A percentile compares a stretch with the other conserved stretches of the same genome.
Evolutionary conservation across 2,797 vertebrate genomes (phyloP).

Genomic region (Pterois miles): DNA sequence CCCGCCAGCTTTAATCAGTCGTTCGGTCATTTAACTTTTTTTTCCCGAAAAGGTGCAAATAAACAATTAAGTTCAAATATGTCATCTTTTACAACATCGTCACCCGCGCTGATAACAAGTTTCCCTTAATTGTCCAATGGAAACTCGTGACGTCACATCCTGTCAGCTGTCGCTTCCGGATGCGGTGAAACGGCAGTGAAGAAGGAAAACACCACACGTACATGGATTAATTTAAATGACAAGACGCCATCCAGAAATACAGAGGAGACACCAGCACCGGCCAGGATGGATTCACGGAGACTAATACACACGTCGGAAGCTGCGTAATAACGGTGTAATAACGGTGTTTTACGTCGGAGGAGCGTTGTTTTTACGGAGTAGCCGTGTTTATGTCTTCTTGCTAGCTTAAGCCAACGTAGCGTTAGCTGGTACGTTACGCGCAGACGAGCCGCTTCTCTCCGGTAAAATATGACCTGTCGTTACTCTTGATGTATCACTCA

Average conservation of each 20-base stretch:
- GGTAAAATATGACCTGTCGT: not conserved
- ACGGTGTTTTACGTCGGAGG: not conserved
- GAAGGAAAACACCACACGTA: conserved; percentile 62
- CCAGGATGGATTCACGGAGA: not conserved
- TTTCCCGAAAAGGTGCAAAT: not conserved
- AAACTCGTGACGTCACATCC: conserved; percentile 62
- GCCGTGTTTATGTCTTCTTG: conserved; percentile 63
- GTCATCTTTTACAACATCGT: not conserved
- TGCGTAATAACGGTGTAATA: not conserved
- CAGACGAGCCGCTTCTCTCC: conserved; percentile 15
- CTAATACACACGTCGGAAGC: not conserved
- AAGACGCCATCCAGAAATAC: conserved; percentile 23
- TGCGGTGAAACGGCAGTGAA: conserved; percentile 65
- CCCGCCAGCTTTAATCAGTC: not conserved
- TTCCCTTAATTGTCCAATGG: conserved; percentile 60
- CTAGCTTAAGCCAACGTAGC: conserved; percentile 69
- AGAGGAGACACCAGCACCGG: not conserved
- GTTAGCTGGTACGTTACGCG: conserved; percentile 58
- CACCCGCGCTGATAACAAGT: conserved; percentile 31
- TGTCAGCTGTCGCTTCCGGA: conserved; percentile 79
- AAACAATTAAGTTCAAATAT: conserved; percentile 26
- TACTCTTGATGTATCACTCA: not conserved
- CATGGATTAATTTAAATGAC: conserved; percentile 68
- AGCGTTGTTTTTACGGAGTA: conserved; percentile 38
- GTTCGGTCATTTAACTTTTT: not conserved